Evolutionary conservation across 2,797 vertebrate genomes (phyloP).

Genomic region (Danio jaintianensis): DNA sequence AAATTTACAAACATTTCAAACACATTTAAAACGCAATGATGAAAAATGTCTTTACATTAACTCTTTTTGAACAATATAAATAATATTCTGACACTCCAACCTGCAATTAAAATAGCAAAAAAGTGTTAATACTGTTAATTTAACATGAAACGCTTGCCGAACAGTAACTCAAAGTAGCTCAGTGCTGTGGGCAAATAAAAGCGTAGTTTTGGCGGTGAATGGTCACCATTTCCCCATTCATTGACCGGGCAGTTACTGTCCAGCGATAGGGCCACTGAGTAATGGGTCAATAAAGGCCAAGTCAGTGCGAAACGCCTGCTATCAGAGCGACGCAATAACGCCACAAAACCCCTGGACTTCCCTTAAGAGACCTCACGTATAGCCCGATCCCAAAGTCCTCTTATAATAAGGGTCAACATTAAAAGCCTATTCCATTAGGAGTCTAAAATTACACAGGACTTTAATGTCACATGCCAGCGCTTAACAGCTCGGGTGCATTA

Average conservation of each 20-base stretch:
- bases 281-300: conserved; percentile 60
- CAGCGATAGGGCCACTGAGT: conserved; percentile 56
- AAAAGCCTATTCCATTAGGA: conserved; percentile 48
- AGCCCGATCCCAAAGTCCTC: conserved; percentile 30
- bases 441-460: conserved; percentile 31
- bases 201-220: conserved; percentile 35
- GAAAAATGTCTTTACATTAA: too few relatives aligned
- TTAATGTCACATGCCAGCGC: conserved; percentile 40
- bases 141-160: conserved; percentile 23
- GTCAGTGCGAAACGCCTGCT: conserved; percentile 39
- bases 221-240: conserved; percentile 46
- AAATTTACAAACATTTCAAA: too few relatives aligned
- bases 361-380: conserved; percentile 48
- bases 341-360: conserved; percentile 33
- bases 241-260: conserved; percentile 58
- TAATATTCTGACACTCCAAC: not conserved
- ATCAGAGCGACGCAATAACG: conserved; percentile 54
- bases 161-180: conserved; percentile 19
- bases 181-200: conserved; percentile 48
- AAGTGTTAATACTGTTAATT: not conserved
- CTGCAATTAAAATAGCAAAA: not conserved
- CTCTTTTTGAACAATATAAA: not conserved
- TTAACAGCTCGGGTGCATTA: conserved; percentile 45
- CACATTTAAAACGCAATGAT: too few relatives aligned
- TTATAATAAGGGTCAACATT: conserved; percentile 61